Percentiles rank a stretch among this genome's conserved stretches.
Conservation (phyloP, 2,113 vertebrate genomes). For the Ifrita kowaldi region DNA sequence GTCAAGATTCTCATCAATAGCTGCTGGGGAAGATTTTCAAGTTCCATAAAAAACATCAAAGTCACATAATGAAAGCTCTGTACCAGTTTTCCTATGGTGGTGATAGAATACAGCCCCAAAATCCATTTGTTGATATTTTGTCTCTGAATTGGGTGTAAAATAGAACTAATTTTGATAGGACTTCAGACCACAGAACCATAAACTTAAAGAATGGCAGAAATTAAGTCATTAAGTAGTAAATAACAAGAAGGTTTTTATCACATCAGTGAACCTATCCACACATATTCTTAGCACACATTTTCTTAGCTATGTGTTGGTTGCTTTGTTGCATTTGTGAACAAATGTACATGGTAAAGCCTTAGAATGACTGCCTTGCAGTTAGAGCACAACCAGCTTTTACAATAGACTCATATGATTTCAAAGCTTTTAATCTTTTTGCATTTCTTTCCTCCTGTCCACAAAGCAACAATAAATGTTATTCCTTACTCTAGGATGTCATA, state of each 20-base stretch:
- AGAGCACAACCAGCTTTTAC: background rate
- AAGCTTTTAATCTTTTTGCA: background rate
- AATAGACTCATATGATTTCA: background rate
- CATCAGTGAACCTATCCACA: background rate
- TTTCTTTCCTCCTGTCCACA: background rate
- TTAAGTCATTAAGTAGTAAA: background rate
- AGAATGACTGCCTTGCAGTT: background rate
- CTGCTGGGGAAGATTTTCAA: background rate
- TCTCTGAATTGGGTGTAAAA: background rate
- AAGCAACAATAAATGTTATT: background rate
- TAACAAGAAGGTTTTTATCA: background rate
- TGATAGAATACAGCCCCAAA: background rate
- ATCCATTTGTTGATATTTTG: background rate
- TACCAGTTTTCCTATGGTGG: background rate
- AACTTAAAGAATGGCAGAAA: background rate
- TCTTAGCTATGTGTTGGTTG: background rate
- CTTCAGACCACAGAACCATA: background rate
- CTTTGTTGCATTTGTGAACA: background rate
- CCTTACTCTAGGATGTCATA: background rate
- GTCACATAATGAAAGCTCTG: background rate
- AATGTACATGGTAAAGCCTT: background rate
- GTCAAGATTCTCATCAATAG: background rate
- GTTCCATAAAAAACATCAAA: background rate
- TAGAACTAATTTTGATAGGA: background rate
- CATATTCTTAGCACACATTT: background rate